Base-by-base conservation (phyloP, 1,140 invertebrate genomes). In the Thaumetopoea pityocampa region DNA sequence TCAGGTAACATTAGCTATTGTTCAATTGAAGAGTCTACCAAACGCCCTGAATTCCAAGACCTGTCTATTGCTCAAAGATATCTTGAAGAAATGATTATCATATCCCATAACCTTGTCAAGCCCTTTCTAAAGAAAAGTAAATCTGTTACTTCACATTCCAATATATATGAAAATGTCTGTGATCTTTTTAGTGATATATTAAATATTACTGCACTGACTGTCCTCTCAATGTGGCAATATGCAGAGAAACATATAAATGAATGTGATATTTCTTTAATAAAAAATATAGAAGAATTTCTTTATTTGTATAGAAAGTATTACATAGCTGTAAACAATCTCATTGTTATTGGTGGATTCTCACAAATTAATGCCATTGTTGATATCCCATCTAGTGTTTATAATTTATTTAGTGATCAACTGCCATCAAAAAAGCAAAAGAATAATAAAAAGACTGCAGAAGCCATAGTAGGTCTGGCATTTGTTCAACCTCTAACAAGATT, bases 301-400 rank as follows among this genome's bases (percentile, higher is more conserved):
- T 86, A 87, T 47, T 85, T 92, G 17, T 94, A 93, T 64, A 89
- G 89, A 62, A 88, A 88, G 54, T 96, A 94, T 85, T 88, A 92
- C 24, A 87, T 88, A 64, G 85, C 87, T 43, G 87, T 94, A 67
- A 92, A 92, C 71, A 92, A 94, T 85, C 85, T 94, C 37, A 88
- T 93, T 53, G 90, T 91, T 52, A 86, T 92, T 38, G 88, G 88
- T 60, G 92, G 92, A 37, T 93, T 93, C 80, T 72, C 87, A 34
- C 87, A 90, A 57, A 90, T 92, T 36, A 87, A 88, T 30, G 88
- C 86, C 68, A 67, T 89, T 28, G 76, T 92, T 41, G 89, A 91
- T 58, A 76, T 90, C 22, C 86, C 89, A 24, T 80, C 84, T 49
- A 77, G 80, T 67, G 62, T 91, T 53, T 86, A 88, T 63, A 88